A percentile compares a stretch with the other conserved stretches of the same genome.
phyloP scores from a whole-genome alignment of 2,888 invertebrate species.

The Drosophila anceps region DNA sequence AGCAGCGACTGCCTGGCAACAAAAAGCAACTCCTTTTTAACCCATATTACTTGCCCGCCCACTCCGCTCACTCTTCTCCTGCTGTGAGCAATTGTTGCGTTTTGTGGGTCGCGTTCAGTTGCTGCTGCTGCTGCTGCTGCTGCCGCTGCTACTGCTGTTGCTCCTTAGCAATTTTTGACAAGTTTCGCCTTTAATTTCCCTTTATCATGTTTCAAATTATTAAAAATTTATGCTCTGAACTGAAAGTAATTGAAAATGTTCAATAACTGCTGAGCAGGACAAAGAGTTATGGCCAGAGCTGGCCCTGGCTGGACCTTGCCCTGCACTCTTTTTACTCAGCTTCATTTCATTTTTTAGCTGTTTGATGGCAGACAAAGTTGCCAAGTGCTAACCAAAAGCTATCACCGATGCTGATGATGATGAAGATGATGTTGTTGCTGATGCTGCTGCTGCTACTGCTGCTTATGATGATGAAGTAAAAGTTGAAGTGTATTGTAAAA shows the following conservation, averaged over 20 bases:
- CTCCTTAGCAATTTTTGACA: conserved; percentile 67
- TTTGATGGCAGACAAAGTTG: conserved; percentile 68
- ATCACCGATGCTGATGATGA: conserved; percentile 54
- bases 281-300: conserved; percentile 72
- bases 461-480: conserved; percentile 42
- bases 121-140: conserved; percentile 28
- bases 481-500: conserved; percentile 66
- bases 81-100: conserved; percentile 32
- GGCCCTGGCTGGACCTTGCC: conserved; percentile 30
- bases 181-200: conserved; percentile 82
- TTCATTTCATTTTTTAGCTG: conserved; percentile 21
- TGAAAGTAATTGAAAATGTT: conserved; percentile 81
- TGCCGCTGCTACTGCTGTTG: conserved; percentile 22
- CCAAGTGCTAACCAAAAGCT: conserved; percentile 65
- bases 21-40: neutral
- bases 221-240: conserved; percentile 81
- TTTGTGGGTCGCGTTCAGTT: conserved; percentile 56
- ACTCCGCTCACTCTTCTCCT: neutral
- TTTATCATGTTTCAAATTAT: conserved; percentile 82
- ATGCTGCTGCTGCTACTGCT: neutral
- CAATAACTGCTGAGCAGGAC: conserved; percentile 79
- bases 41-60: neutral
- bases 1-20: conserved; percentile 48
- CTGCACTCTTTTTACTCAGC: conserved; percentile 5
- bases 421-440: conserved; percentile 16